These are phyloP conservation scores for Megathymus violae DNA, from an alignment of 1,140 invertebrate species.

Conservation along the genomic window DNA sequence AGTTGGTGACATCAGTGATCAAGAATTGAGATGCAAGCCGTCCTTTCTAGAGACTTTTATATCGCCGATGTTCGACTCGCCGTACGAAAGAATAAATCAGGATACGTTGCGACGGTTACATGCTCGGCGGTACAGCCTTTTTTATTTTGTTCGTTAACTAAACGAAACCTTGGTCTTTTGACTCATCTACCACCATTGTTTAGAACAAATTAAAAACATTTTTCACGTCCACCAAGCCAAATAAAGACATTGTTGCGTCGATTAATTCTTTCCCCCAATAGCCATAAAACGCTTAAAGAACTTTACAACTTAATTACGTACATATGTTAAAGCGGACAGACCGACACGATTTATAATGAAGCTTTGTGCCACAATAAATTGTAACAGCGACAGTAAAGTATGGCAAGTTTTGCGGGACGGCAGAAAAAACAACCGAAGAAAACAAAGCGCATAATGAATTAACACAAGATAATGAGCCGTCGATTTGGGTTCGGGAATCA, in stretches of 20 bases:
- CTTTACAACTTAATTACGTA: conserved; percentile 80
- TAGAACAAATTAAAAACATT: conserved; percentile 59
- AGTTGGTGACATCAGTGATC: conserved; percentile 61
- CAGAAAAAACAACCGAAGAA: conserved; percentile 68
- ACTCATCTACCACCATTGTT: conserved; percentile 59
- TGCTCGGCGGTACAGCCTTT: conserved; percentile 44
- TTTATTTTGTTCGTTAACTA: conserved; percentile 21
- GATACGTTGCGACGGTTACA: conserved; percentile 45
- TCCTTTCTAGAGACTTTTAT: conserved; percentile 52
- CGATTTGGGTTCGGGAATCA: conserved; percentile 58
- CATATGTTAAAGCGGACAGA: conserved; percentile 73
- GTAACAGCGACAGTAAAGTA: conserved; percentile 64
- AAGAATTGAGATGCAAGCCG: conserved; percentile 69
- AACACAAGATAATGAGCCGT: conserved; percentile 73
- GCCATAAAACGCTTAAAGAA: conserved; percentile 67
- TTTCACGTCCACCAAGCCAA: conserved; percentile 43
- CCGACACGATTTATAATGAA: conserved; percentile 77
- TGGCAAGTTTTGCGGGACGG: conserved; percentile 52
- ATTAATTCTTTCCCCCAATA: conserved; percentile 47
- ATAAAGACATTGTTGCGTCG: conserved; percentile 38
- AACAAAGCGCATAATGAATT: conserved; percentile 81
- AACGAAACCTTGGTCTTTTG: conserved; percentile 40
- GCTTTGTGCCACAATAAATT: conserved; percentile 73
- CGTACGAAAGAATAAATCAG: conserved; percentile 53
- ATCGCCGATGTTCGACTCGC: conserved; percentile 48